phyloP scores from a whole-genome alignment of 2,888 invertebrate genomes.

The Sinelater perroti region DNA sequence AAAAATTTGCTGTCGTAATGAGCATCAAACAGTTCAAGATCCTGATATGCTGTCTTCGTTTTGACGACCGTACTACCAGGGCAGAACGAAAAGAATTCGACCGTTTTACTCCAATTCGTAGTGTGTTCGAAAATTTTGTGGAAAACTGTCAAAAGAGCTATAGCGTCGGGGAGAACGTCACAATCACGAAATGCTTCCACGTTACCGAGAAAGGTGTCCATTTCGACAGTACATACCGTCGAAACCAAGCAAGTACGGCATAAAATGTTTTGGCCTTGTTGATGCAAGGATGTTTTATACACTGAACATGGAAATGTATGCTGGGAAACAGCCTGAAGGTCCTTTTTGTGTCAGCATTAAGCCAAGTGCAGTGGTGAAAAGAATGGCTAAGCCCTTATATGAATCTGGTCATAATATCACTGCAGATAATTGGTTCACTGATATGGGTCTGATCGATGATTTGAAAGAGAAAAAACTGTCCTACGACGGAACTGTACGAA shows the following conservation, averaged over 20 bases:
- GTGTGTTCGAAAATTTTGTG: constrained; percentile 48
- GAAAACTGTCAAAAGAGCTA: constrained; percentile 46
- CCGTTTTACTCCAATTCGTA: constrained; percentile 42
- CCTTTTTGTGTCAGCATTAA: constrained; percentile 34
- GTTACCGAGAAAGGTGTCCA: constrained; percentile 47
- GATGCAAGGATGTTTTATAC: constrained; percentile 45
- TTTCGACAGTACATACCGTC: constrained; percentile 49
- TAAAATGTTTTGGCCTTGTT: constrained; percentile 46
- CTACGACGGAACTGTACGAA: constrained; percentile 30
- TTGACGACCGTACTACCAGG: constrained; percentile 41
- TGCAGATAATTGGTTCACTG: constrained; percentile 39
- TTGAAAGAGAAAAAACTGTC: constrained; percentile 20
- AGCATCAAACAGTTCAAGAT: constrained; percentile 43
- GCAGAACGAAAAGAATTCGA: constrained; percentile 36
- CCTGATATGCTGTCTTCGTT: constrained; percentile 41
- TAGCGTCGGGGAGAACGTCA: constrained; percentile 44
- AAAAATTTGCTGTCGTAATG: constrained; percentile 45
- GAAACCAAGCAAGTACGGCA: constrained; percentile 48
- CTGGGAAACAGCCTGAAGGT: constrained; percentile 41
- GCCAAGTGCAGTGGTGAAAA: constrained; percentile 37
- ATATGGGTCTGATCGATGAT: constrained; percentile 31
- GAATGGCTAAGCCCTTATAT: constrained; percentile 37
- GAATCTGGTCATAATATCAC: constrained; percentile 41
- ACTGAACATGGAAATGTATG: constrained; percentile 45
- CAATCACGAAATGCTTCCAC: too few relatives aligned